Conservation (phyloP, 2,888 invertebrate species). For the Troides helena region DNA sequence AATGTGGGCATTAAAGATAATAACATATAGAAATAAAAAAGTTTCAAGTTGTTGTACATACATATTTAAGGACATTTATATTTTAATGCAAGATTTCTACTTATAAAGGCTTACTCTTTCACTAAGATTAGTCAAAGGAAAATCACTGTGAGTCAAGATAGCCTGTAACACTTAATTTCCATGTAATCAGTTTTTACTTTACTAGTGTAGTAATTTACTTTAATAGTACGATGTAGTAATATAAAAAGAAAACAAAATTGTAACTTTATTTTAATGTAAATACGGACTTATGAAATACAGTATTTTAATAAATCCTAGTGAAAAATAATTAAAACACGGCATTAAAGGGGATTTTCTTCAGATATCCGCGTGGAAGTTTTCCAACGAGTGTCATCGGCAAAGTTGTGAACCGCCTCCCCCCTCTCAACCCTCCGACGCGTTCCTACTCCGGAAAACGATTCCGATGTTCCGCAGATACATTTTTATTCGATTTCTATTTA, state of each 20-base stretch:
- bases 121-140: too few species aligned
- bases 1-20: too few species aligned
- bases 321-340: constrained; percentile 9
- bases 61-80: too few species aligned
- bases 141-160: too few species aligned
- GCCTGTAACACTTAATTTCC: background rate
- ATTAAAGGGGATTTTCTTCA: constrained; percentile 27
- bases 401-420: constrained; percentile 48
- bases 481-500: constrained; percentile 51
- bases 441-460: constrained; percentile 60
- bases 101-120: too few species aligned
- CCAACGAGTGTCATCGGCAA: constrained; percentile 50
- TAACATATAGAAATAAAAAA: too few species aligned
- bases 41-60: too few species aligned
- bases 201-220: too few species aligned
- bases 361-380: constrained; percentile 38
- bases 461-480: constrained; percentile 51
- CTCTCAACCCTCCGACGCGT: constrained; percentile 39
- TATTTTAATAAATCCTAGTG: background rate
- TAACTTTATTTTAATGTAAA: background rate
- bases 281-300: background rate
- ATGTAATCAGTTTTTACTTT: background rate
- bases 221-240: too few species aligned
- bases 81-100: too few species aligned
- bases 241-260: background rate